Base-by-base conservation (phyloP, 2,888 invertebrate genomes). In the Cerceris ruficornis region DNA sequence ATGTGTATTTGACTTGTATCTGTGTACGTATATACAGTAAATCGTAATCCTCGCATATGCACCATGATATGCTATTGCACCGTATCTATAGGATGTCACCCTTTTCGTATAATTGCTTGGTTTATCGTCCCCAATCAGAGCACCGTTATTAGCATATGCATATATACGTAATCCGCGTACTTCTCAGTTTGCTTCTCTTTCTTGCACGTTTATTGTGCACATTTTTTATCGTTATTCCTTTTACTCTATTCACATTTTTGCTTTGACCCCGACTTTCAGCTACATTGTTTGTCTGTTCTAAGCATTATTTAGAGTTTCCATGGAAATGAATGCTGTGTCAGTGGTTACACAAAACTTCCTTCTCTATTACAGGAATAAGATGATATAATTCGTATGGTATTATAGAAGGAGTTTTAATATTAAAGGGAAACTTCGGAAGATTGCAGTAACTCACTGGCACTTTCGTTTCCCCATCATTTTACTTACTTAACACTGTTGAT, bases 41-140 rank as follows among this genome's bases (percentile, higher is more conserved):
- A 74, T 80, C 66, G 77, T 72, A 77, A 64, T 67, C 69, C 58
- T 69, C 71, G 67, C 77, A 4, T 13, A 42, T 2, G 13, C 72
- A 28, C 77, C 64, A 69, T 67, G 75, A 61, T 70, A 57, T 14
- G 42, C 41, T 58, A n/a, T 55, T 28, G 46, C 55, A 60, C 66
- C 81, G 78, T 83, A 75, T 81, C 82, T 75, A 69, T 50, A 78
- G 77, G 77, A 87, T 86, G 80, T 87, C 87, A 85, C 88, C 90
- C 88, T 90, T 89, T 88, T 87, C 87, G 87, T 90, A 90, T 91
- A 92, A 91, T 92, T 91, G 91, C 90, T 91, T 91, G 90, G 91
- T 91, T 91, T 91, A 91, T 91, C 91, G 88, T 90, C 84, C 87
- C 88, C 87, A 90, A 91, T 91, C 90, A 86, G 79, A 84, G 83